Base-by-base conservation (phyloP, 2,113 vertebrate species). In the Ascaphus truei region DNA sequence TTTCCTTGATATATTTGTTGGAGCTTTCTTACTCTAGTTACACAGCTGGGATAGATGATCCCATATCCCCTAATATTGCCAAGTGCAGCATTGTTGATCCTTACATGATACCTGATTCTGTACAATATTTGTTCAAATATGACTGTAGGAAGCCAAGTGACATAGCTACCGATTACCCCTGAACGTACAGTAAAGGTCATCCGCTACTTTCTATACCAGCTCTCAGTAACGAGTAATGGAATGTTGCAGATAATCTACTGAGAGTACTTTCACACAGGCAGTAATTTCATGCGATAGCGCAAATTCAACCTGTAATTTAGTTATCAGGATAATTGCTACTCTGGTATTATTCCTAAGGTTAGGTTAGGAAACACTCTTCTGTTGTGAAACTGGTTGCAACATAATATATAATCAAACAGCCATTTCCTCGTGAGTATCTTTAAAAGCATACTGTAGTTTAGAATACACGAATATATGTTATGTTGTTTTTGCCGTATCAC, bases 271-370 rank as follows among this genome's bases (percentile, higher is more conserved):
- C 55, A 50, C 26, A 50, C 41, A 68, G 41, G 30, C 43, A 29
- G 55, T 34, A 68, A 59, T 68, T 68, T 48, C 33, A 12, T 18
- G 39, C 52, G 25, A 59, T 47, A 48, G n/a, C 23, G 56, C 41
- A 68, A 57, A 45, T 3, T 1, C 13, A 57, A 56, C 73, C 56
- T 62, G 71, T 75, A 68, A 65, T 6, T 67, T 68, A 73, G 76
- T 62, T 7, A 59, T 23, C 7, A 74, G 1, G 52, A 64, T 26
- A 51, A 73, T 72, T 18, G 53, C 8, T 62, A 1, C 15, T 8
- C 36, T 61, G 77, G 73, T 63, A 9, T 0, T 0, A 27, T 0
- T 63, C 25, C 39, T 22, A 58, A 47, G 53, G 52, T 48, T 59
- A 47, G 53, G 52, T 48, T 59, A 37, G 62, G 23, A 65, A 65